Evolutionary conservation across 2,888 invertebrate genomes (phyloP), one percentile per base, ranked within the genome.

Genomic region (Xylocampa areola): DNA sequence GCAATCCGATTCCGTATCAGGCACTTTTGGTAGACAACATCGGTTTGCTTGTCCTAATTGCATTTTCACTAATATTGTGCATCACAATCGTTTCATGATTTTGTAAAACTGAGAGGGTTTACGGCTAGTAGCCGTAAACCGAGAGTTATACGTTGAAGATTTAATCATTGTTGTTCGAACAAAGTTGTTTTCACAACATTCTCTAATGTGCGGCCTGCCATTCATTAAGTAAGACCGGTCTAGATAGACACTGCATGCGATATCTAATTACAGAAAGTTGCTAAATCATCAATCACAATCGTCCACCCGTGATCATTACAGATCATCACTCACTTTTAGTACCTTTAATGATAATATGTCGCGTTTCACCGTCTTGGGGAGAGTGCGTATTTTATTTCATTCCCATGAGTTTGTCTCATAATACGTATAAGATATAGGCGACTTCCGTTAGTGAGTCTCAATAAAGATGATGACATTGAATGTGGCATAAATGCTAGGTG

Each of bases 391-490:
- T 49, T 40, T 37, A 11, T 54, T 45, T 36, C 3, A 25, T 49
- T 66, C 54, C 59, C 44, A 73, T 47, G 54, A 53, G 19, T 27
- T 27, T 6, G 6, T 47, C 10, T 16, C 21, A 21, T 35, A 11
- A 19, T 25, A 39, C 36, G 17, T 21, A 14, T 32, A 40, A 19
- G 4, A 13, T 32, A 23, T 8, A 16, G 36, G 11, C 29, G 33
- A 50, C 57, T 51, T 57, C 52, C 60, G 30, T 47, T 35, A 37
- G 14, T 19, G 43, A 48, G 41, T 51, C 50, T 57, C 16, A 43
- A 60, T 49, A 41, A 39, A 53, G 62, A 59, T 65, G 16, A 59
- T 62, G 54, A 69, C 57, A 70, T 62, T 69, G 50, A 53, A 60
- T 48, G 39, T 55, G 32, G 35, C 35, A 53, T 40, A 52, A 63